Percentiles rank a stretch among this genome's conserved stretches.
phyloP scores from a whole-genome alignment of 2,888 invertebrate species.

The Mythimna loreyi region DNA sequence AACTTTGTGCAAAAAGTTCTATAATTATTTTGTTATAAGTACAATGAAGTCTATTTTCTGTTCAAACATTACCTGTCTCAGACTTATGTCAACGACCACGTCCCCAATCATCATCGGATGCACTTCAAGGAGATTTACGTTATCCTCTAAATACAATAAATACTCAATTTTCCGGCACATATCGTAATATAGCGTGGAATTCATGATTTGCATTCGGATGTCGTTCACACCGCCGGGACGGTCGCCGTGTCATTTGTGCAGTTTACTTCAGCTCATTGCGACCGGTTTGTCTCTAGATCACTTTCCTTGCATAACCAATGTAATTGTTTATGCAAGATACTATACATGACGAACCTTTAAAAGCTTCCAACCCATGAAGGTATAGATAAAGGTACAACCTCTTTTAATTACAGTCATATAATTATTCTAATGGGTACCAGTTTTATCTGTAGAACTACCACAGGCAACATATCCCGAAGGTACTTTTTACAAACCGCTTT shows the following conservation, averaged over 20 bases:
- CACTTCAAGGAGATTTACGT: conserved; percentile 29
- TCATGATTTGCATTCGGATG: conserved; percentile 65
- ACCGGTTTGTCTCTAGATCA: conserved; percentile 67
- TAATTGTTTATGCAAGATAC: conserved; percentile 67
- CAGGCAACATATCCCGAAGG: background rate
- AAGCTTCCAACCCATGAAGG: too few species aligned
- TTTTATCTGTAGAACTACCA: conserved; percentile 6
- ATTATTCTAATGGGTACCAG: background rate
- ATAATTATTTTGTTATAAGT: too few species aligned
- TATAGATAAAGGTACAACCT: too few species aligned
- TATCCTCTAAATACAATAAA: conserved; percentile 41
- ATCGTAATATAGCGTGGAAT: conserved; percentile 47
- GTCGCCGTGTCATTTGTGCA: conserved; percentile 42
- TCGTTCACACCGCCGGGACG: conserved; percentile 59
- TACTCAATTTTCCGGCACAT: conserved; percentile 55
- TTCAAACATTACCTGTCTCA: background rate
- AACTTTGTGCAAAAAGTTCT: too few species aligned
- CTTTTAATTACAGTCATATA: conserved; percentile 27
- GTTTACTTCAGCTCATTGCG: conserved; percentile 57
- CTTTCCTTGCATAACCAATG: conserved; percentile 70
- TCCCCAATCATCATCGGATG: conserved; percentile 1
- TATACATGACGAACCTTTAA: conserved; percentile 31
- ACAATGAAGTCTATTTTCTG: background rate
- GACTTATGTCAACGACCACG: conserved; percentile 17
- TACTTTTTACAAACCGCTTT: background rate